Conservation (phyloP, 2,797 vertebrate genomes). For the Fratercula arctica region DNA sequence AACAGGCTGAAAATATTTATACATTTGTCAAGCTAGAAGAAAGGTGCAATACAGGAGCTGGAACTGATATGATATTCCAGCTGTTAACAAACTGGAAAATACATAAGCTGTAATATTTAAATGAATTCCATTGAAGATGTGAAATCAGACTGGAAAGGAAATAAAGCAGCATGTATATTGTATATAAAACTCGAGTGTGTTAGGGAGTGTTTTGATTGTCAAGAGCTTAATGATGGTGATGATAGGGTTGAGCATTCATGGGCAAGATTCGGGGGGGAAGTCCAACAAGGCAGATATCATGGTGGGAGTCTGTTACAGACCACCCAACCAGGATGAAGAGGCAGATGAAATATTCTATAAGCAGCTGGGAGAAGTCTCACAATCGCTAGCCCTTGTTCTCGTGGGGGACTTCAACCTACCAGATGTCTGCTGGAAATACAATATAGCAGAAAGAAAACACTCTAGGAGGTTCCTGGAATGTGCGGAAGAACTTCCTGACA, state of each 20-base stretch:
- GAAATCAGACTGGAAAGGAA: neutral
- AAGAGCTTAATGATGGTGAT: neutral
- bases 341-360: neutral
- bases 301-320: neutral
- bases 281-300: neutral
- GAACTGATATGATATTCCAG: neutral
- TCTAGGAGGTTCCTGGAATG: neutral
- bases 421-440: neutral
- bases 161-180: neutral
- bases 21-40: neutral
- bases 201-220: neutral
- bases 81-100: neutral
- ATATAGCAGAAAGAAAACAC: neutral
- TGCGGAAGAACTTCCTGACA: neutral
- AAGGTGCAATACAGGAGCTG: neutral
- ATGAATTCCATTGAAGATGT: neutral
- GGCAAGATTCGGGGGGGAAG: neutral
- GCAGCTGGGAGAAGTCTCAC: neutral
- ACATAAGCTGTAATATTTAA: neutral
- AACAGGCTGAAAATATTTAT: neutral
- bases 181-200: neutral
- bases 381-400: neutral
- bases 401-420: neutral
- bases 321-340: neutral
- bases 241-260: neutral